Base-by-base conservation (phyloP, 2,888 invertebrate species). In the Nephrotoma guestfalica region DNA sequence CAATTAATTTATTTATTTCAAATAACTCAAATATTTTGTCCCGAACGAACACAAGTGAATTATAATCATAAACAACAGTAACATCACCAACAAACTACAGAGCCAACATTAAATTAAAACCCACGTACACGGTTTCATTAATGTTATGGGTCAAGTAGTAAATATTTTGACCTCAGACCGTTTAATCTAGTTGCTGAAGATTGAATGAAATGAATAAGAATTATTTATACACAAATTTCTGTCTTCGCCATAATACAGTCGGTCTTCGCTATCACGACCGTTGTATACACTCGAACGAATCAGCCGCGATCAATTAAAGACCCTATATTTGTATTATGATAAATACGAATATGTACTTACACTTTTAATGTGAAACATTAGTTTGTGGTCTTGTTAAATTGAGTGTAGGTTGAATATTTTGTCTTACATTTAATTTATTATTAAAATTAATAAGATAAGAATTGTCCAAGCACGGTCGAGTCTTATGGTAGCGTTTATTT, bases 101-200 rank as follows among this genome's bases (percentile, higher is more conserved):
- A n/a, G 3, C 30, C 4, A 41, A 85, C 43, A 5, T 43, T 86
- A 86, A 88, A 88, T 87, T 87, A 85, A 87, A 85, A 87, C 86
- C 87, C 88, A 88, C 88, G 88, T 88, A 88, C 87, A 87, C 91
- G 90, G 90, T 90, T 90, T 91, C 51, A 91, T 91, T 91, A 91
- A 90, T 91, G 91, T 91, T 91, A 91, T 88, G 91, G 91, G 91
- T 91, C 91, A 91, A 91, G 91, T 91, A 91, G 91, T 91, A 91
- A 91, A 91, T 91, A 91, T 91, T 91, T 91, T 91, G 91, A 91
- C 91, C 91, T 90, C 90, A 90, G 90, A 90, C 90, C 90, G 90
- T 91, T 91, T 91, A 86, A 57, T 86, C 13, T 84, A 84, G 84
- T 41, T 71, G 71, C 2, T 30, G 43, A 71, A 71, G 71, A 71